Conservation (phyloP, 2,888 invertebrate species). For the Cancer borealis region DNA sequence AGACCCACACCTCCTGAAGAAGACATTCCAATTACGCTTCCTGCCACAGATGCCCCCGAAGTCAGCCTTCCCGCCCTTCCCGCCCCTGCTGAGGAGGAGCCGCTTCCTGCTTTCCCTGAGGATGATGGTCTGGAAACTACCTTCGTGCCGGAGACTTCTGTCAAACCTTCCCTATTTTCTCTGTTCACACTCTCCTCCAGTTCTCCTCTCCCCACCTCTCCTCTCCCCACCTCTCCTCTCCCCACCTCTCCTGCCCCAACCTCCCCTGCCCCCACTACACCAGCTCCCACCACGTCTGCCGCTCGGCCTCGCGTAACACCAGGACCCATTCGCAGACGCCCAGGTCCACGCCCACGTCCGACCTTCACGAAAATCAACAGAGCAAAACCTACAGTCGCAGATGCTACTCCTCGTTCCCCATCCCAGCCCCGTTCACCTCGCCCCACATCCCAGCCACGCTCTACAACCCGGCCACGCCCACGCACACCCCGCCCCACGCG, state of each 20-base stretch:
- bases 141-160: slow-evolving; percentile 48
- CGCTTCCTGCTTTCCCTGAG: background rate
- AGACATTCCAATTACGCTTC: background rate
- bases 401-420: background rate
- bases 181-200: slow-evolving; percentile 52
- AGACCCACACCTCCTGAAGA: background rate
- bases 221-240: slow-evolving; percentile 55
- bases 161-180: slow-evolving; percentile 59
- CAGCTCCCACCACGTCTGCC: slow-evolving; percentile 23
- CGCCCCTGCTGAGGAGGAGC: slow-evolving; percentile 3
- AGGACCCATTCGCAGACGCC: background rate
- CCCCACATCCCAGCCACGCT: slow-evolving; percentile 50
- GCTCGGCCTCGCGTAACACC: background rate
- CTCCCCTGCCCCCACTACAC: slow-evolving; percentile 57
- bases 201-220: slow-evolving; percentile 51
- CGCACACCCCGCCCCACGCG: background rate
- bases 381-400: slow-evolving; percentile 49
- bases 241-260: slow-evolving; percentile 59
- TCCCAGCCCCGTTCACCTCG: slow-evolving; percentile 78
- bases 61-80: background rate
- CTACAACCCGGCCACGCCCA: background rate
- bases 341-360: background rate
- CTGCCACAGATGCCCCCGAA: slow-evolving; percentile 33
- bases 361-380: slow-evolving; percentile 58
- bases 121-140: slow-evolving; percentile 48